A percentile compares a stretch with the other conserved stretches of the same genome.
These are phyloP conservation scores for Enteromius thamalakanensis DNA, from an alignment of 2,797 vertebrate genomes.

Conservation along the genomic window DNA sequence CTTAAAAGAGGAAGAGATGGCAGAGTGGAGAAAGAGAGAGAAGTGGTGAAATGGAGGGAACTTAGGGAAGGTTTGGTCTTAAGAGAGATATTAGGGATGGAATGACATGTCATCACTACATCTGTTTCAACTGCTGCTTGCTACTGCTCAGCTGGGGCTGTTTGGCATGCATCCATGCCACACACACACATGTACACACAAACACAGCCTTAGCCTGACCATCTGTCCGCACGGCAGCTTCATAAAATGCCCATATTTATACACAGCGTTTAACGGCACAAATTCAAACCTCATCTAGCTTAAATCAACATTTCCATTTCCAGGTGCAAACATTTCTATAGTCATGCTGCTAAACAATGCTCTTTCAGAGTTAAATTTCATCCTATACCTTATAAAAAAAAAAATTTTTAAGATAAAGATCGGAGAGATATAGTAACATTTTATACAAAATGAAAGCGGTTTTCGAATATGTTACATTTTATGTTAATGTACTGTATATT, in stretches of 20 bases:
- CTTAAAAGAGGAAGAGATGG: constrained; percentile 36
- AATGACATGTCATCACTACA: constrained; percentile 66
- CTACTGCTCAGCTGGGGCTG: constrained; percentile 68
- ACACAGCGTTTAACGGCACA: constrained; percentile 8
- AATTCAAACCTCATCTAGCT: constrained; percentile 1
- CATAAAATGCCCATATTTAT: constrained; percentile 21
- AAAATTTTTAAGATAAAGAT: not conserved
- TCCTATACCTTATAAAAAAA: not conserved
- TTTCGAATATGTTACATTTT: not conserved
- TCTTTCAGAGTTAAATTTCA: not conserved
- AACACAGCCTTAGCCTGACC: constrained; percentile 31
- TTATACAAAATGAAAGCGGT: not conserved
- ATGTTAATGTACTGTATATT: not conserved
- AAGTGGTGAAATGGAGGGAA: constrained; percentile 29
- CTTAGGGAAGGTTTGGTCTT: constrained; percentile 30
- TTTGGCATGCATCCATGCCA: constrained; percentile 54
- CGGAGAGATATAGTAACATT: not conserved
- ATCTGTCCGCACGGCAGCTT: constrained; percentile 37
- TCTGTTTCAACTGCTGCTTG: constrained; percentile 61
- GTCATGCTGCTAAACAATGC: not conserved
- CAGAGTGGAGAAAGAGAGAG: constrained; percentile 8
- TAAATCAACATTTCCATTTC: not conserved
- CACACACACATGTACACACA: constrained; percentile 61
- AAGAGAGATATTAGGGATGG: constrained; percentile 58
- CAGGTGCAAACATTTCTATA: too few species aligned